Percentiles rank a stretch among this genome's conserved stretches.
These are phyloP conservation scores for Coelopa pilipes DNA, from an alignment of 2,888 invertebrate genomes.

Conservation along the genomic window DNA sequence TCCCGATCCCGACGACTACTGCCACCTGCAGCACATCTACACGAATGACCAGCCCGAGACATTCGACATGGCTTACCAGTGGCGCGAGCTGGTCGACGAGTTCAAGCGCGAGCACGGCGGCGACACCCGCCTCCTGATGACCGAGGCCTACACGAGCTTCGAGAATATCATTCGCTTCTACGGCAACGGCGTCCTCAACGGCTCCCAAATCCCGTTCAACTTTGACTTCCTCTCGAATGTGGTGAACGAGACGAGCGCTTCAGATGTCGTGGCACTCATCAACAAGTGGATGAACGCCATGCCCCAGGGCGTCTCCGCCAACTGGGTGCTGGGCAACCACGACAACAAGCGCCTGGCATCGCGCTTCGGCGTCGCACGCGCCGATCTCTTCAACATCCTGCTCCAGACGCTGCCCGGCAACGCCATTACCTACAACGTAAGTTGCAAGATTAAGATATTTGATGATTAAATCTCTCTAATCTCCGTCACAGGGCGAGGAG, in stretches of 20 bases:
- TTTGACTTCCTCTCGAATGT: slow-evolving; percentile 72
- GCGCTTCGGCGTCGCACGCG: slow-evolving; percentile 75
- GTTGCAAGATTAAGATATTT: slow-evolving; percentile 26
- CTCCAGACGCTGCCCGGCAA: slow-evolving; percentile 84
- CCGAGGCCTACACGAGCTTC: slow-evolving; percentile 73
- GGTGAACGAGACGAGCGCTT: slow-evolving; percentile 56
- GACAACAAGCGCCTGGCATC: slow-evolving; percentile 78
- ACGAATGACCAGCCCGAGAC: slow-evolving; percentile 73
- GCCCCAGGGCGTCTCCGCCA: slow-evolving; percentile 71
- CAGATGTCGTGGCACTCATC: slow-evolving; percentile 67
- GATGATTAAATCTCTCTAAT: not conserved
- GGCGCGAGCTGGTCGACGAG: slow-evolving; percentile 71
- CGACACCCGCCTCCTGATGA: slow-evolving; percentile 69
- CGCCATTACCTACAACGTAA: slow-evolving; percentile 83
- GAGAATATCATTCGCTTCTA: slow-evolving; percentile 73
- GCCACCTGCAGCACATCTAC: slow-evolving; percentile 71
- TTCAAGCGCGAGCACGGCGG: slow-evolving; percentile 63
- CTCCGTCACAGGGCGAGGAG: slow-evolving; percentile 73
- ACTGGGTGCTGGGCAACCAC: slow-evolving; percentile 82
- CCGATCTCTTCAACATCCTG: slow-evolving; percentile 85
- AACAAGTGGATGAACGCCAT: slow-evolving; percentile 72
- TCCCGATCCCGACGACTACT: slow-evolving; percentile 68
- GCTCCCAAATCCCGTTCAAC: slow-evolving; percentile 76
- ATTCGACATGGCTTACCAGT: slow-evolving; percentile 71
- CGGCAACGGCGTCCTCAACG: slow-evolving; percentile 66